Percentiles rank a stretch among this genome's conserved stretches.
Evolutionary conservation across 2,888 invertebrate genomes (phyloP).

Genomic region (Rhyacophila evoluta): DNA sequence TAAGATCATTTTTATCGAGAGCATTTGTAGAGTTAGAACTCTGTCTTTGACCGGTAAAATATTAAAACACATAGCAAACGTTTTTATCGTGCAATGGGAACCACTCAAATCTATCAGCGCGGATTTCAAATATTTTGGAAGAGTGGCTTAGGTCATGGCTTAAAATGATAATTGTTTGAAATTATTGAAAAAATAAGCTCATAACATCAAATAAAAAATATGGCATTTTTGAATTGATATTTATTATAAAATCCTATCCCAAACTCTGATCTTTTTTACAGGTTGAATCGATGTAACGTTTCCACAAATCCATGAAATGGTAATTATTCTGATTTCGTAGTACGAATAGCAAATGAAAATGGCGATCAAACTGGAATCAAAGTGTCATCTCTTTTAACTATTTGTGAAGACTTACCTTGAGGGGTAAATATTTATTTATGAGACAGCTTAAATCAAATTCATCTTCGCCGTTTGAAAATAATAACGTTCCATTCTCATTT

Average conservation of each 20-base stretch:
- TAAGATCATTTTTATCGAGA: conserved; percentile 92
- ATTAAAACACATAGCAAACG: conserved; percentile 84
- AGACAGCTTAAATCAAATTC: conserved; percentile 73
- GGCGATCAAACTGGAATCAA: conserved; percentile 55
- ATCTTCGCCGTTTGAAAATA: conserved; percentile 72
- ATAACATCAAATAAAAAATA: conserved; percentile 21
- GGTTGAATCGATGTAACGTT: too few species aligned
- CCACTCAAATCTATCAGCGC: conserved; percentile 76
- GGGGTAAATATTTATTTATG: conserved; percentile 80
- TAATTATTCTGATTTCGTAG: conserved; percentile 55
- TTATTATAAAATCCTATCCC: conserved; percentile 42
- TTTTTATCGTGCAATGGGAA: conserved; percentile 95
- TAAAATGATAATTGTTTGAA: conserved; percentile 58
- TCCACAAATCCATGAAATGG: too few species aligned
- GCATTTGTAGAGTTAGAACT: conserved; percentile 91
- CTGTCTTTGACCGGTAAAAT: conserved; percentile 92
- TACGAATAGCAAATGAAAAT: conserved; percentile 51
- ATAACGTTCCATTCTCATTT: conserved; percentile 76
- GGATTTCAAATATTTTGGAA: conserved; percentile 81
- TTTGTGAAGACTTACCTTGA: conserved; percentile 71
- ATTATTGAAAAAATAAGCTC: too few species aligned
- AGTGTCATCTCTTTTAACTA: conserved; percentile 59
- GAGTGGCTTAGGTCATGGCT: conserved; percentile 74
- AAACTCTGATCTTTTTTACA: too few species aligned
- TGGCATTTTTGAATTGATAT: neutral